Conservation (phyloP, 2,113 vertebrate genomes). For the Cygnus atratus region DNA sequence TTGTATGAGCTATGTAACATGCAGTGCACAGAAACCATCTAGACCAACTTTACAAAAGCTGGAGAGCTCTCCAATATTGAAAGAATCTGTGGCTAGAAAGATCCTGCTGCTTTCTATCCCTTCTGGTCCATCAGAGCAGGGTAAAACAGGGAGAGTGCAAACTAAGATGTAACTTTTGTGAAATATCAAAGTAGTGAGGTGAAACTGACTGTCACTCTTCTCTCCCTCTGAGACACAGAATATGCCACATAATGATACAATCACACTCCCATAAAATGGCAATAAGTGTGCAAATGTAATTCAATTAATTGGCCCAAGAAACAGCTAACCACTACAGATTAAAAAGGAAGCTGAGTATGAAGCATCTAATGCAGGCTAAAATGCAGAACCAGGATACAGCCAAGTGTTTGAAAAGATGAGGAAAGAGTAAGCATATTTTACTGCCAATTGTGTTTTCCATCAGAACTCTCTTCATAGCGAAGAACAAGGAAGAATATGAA, state of each 20-base stretch:
- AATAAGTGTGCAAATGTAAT: not conserved
- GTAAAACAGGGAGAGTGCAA: not conserved
- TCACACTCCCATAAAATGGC: not conserved
- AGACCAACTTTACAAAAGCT: not conserved
- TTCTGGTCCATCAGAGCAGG: not conserved
- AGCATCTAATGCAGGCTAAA: not conserved
- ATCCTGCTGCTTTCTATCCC: not conserved
- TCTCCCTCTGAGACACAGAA: not conserved
- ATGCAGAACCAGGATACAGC: not conserved
- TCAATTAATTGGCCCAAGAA: not conserved
- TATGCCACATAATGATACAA: not conserved
- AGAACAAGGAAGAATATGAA: constrained; percentile 9
- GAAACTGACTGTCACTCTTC: not conserved
- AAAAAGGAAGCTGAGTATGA: not conserved
- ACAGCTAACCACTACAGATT: not conserved
- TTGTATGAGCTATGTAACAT: not conserved
- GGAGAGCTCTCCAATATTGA: not conserved
- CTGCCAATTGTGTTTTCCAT: constrained; percentile 15
- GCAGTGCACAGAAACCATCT: not conserved
- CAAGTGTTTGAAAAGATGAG: constrained; percentile 7
- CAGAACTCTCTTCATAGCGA: not conserved
- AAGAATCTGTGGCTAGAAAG: not conserved
- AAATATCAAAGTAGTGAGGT: not conserved
- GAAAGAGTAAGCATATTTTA: not conserved
- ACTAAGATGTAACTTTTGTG: not conserved